These are phyloP conservation scores for Sarcophaga caerulescens DNA, from an alignment of 2,888 invertebrate species.

Conservation along the genomic window DNA sequence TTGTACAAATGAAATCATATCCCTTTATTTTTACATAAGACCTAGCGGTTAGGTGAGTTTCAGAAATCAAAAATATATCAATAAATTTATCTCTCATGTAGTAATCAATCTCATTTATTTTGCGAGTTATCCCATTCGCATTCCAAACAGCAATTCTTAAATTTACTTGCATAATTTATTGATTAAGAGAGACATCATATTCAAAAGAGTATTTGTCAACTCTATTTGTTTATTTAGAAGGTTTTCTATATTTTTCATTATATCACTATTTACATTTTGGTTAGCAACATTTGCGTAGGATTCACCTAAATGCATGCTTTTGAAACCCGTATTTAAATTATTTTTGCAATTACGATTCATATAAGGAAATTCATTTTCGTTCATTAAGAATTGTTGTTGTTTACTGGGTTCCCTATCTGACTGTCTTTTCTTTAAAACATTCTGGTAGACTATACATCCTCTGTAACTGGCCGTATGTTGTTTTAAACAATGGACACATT, in stretches of 20 bases:
- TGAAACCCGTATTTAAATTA: too few species aligned
- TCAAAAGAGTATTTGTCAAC: background rate
- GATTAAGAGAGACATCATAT: too few species aligned
- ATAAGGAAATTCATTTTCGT: background rate
- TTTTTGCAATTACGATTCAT: background rate
- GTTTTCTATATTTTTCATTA: too few species aligned
- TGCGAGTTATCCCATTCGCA: constrained; percentile 13
- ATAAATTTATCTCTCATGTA: constrained; percentile 14
- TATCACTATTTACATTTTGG: too few species aligned
- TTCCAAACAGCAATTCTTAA: too few species aligned
- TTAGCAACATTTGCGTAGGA: too few species aligned
- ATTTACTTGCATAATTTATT: too few species aligned
- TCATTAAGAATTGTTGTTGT: constrained; percentile 3
- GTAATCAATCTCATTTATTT: constrained; percentile 11
- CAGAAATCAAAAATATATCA: background rate
- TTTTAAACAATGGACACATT: too few species aligned
- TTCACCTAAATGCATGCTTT: too few species aligned
- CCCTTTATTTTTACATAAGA: background rate
- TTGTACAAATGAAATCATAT: too few species aligned
- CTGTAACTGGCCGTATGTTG: too few species aligned
- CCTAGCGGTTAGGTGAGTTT: constrained; percentile 11
- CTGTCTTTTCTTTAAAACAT: background rate
- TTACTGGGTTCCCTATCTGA: constrained; percentile 1
- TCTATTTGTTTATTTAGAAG: background rate
- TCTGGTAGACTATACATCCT: constrained; percentile 11